These are phyloP conservation scores for Drosophila engyochracea DNA, from an alignment of 2,888 invertebrate genomes.

Conservation along the genomic window DNA sequence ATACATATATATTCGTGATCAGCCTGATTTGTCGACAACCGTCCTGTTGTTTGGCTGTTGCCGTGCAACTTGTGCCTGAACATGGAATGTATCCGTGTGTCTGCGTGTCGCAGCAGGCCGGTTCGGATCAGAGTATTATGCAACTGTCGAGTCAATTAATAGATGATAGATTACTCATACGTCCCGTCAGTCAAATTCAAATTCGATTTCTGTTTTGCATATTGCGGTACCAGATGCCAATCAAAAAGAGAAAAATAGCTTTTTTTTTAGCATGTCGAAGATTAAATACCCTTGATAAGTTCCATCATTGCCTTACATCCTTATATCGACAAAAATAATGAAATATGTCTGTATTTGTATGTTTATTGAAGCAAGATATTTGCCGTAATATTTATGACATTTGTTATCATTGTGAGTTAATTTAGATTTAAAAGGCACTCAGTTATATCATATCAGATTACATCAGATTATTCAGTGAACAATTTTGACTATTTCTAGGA, in stretches of 20 bases:
- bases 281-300: background rate
- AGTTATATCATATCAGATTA: background rate
- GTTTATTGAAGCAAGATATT: background rate
- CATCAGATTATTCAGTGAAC: background rate
- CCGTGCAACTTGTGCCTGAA: background rate
- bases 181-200: background rate
- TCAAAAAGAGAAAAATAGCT: background rate
- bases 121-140: background rate
- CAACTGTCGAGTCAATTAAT: background rate
- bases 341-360: background rate
- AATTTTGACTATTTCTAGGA: background rate
- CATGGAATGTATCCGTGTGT: background rate
- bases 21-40: background rate
- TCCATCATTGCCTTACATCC: background rate
- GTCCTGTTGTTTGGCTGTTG: background rate
- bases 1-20: background rate
- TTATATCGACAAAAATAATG: background rate
- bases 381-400: background rate
- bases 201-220: background rate
- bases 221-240: background rate
- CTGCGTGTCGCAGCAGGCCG: background rate
- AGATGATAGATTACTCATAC: background rate
- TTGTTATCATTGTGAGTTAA: background rate
- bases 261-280: background rate
- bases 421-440: background rate